Evolutionary conservation across 2,888 invertebrate genomes (phyloP).

Genomic region (Xylota sylvarum): DNA sequence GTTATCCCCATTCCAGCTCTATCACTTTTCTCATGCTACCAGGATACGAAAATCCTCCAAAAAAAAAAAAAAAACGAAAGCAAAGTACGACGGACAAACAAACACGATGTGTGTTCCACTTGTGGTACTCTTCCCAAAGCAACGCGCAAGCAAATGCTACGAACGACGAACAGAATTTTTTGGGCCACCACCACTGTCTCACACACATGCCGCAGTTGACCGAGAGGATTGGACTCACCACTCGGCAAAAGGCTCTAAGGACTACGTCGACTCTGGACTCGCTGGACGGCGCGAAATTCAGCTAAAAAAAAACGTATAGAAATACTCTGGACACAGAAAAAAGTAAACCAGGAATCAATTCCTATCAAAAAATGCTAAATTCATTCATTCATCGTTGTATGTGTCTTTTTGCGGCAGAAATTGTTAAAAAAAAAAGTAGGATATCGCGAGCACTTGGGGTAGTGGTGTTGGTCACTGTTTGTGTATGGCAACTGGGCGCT

Average conservation of each 20-base stretch:
- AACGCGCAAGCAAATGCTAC: slow-evolving; percentile 3
- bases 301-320: slow-evolving; percentile 73
- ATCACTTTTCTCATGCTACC: slow-evolving; percentile 70
- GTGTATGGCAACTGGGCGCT: slow-evolving; percentile 57
- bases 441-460: slow-evolving; percentile 59
- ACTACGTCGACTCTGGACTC: slow-evolving; percentile 56
- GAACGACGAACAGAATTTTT: slow-evolving; percentile 59
- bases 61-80: slow-evolving; percentile 72
- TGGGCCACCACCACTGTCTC: slow-evolving; percentile 57
- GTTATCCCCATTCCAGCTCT: slow-evolving; percentile 53
- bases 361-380: slow-evolving; percentile 77
- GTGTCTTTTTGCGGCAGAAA: slow-evolving; percentile 77
- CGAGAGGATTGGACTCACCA: slow-evolving; percentile 62
- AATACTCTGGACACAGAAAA: slow-evolving; percentile 66
- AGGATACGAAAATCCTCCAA: slow-evolving; percentile 69
- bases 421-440: slow-evolving; percentile 48
- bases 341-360: slow-evolving; percentile 77
- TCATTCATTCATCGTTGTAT: slow-evolving; percentile 77
- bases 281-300: slow-evolving; percentile 69
- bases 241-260: slow-evolving; percentile 65
- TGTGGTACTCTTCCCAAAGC: slow-evolving; percentile 73
- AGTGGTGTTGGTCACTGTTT: slow-evolving; percentile 50
- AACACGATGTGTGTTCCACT: slow-evolving; percentile 77
- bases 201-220: slow-evolving; percentile 55
- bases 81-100: slow-evolving; percentile 73